A percentile compares a stretch with the other conserved stretches of the same genome.
Evolutionary conservation across 2,888 invertebrate species (phyloP).

Genomic region (Hemithea aestivaria): DNA sequence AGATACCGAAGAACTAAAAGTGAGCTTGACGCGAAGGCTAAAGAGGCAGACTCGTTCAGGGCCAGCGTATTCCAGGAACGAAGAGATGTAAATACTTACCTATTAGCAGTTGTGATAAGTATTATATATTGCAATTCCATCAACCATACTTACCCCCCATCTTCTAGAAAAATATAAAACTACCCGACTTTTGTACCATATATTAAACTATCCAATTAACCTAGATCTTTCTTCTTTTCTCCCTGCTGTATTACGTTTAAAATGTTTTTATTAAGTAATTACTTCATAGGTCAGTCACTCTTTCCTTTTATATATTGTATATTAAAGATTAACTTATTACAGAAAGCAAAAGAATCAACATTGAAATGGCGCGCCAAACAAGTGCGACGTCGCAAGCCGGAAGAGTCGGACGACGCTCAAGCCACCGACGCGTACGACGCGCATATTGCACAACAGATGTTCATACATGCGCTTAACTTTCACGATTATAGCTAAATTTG

Average conservation of each 20-base stretch:
- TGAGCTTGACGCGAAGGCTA: conserved; percentile 32
- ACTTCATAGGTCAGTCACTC: too few species aligned
- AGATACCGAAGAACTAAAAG: conserved; percentile 38
- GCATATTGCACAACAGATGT: conserved; percentile 26
- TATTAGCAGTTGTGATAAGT: too few species aligned
- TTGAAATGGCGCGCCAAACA: conserved; percentile 46
- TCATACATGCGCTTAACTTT: conserved; percentile 28
- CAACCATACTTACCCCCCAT: too few species aligned
- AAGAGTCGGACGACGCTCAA: conserved; percentile 44
- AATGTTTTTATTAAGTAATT: too few species aligned
- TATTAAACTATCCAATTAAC: too few species aligned
- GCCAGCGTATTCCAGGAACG: conserved; percentile 38
- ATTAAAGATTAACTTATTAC: too few species aligned
- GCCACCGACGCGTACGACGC: conserved; percentile 27
- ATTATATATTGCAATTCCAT: too few species aligned
- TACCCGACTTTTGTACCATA: too few species aligned
- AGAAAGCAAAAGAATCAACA: conserved; percentile 40
- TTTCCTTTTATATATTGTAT: too few species aligned
- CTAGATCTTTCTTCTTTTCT: too few species aligned
- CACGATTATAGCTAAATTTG: conserved; percentile 15
- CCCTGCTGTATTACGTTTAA: too few species aligned
- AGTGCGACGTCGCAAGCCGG: conserved; percentile 42
- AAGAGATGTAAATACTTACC: conserved; percentile 36
- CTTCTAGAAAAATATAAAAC: too few species aligned
- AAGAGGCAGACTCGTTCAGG: conserved; percentile 40